Conservation (phyloP, 2,888 invertebrate species). For the Drosophila austrosaltans region DNA sequence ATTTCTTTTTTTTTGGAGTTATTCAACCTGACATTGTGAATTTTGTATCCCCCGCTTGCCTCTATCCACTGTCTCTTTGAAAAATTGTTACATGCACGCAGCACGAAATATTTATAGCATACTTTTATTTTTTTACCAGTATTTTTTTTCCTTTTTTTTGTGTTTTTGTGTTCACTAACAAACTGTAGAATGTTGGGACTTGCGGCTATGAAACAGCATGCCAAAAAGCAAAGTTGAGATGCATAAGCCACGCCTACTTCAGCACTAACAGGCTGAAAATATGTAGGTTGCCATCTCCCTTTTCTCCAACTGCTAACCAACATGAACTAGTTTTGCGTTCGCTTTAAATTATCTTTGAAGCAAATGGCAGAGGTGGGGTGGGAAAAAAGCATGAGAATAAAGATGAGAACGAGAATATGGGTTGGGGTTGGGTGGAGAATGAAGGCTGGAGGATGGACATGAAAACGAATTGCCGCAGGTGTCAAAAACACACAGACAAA, state of each 20-base stretch:
- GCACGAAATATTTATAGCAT: slow-evolving; percentile 60
- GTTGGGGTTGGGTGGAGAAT: neutral
- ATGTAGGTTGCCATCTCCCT: slow-evolving; percentile 64
- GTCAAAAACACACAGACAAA: slow-evolving; percentile 78
- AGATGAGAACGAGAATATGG: neutral
- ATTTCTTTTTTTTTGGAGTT: neutral
- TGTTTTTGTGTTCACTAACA: slow-evolving; percentile 31
- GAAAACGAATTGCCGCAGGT: slow-evolving; percentile 75
- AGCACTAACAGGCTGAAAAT: slow-evolving; percentile 51
- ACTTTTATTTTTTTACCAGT: slow-evolving; percentile 46
- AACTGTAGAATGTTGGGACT: slow-evolving; percentile 68
- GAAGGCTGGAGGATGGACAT: slow-evolving; percentile 41
- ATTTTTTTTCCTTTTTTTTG: neutral
- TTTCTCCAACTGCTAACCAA: slow-evolving; percentile 47
- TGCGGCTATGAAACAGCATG: slow-evolving; percentile 73
- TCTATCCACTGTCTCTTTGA: neutral
- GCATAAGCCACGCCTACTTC: slow-evolving; percentile 50
- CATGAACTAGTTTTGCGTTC: slow-evolving; percentile 68
- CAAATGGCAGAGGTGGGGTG: slow-evolving; percentile 43
- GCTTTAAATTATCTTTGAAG: slow-evolving; percentile 77
- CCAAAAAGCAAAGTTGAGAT: slow-evolving; percentile 63
- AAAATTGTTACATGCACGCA: slow-evolving; percentile 45
- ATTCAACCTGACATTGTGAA: slow-evolving; percentile 7
- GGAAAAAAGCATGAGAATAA: neutral
- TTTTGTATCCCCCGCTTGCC: neutral